A percentile compares a stretch with the other conserved stretches of the same genome.
Conservation (phyloP, 2,113 vertebrate species). For the Oxygymnocypris stewartii region DNA sequence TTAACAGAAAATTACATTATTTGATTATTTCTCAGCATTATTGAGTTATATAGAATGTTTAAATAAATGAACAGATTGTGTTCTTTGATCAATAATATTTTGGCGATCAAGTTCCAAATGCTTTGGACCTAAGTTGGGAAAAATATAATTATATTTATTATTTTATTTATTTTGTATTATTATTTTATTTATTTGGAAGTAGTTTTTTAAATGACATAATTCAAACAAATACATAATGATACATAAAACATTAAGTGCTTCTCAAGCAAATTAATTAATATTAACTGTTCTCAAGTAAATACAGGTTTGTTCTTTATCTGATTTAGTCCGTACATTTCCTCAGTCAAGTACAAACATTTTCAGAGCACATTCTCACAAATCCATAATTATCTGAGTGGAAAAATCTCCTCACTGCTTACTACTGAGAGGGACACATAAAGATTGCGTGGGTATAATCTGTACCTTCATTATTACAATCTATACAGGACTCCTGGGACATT, state of each 20-base stretch:
- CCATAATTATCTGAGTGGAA: constrained; percentile 58
- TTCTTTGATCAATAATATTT: too few species aligned
- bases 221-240: neutral
- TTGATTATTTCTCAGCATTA: too few species aligned
- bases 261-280: neutral
- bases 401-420: constrained; percentile 52
- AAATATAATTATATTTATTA: neutral
- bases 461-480: constrained; percentile 61
- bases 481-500: constrained; percentile 63
- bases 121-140: neutral
- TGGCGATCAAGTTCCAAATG: too few species aligned
- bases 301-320: constrained; percentile 55
- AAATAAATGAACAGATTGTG: too few species aligned
- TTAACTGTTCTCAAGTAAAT: neutral
- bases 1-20: too few species aligned
- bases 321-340: constrained; percentile 58
- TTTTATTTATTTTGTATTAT: too few species aligned
- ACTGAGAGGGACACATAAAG: constrained; percentile 50
- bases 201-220: neutral
- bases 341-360: constrained; percentile 44
- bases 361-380: constrained; percentile 49
- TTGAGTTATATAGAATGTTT: too few species aligned
- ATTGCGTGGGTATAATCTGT: constrained; percentile 51
- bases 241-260: neutral
- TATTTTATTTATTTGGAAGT: neutral